Base-by-base conservation (phyloP, 2,888 invertebrate genomes). In the Orthonevra nobilis region DNA sequence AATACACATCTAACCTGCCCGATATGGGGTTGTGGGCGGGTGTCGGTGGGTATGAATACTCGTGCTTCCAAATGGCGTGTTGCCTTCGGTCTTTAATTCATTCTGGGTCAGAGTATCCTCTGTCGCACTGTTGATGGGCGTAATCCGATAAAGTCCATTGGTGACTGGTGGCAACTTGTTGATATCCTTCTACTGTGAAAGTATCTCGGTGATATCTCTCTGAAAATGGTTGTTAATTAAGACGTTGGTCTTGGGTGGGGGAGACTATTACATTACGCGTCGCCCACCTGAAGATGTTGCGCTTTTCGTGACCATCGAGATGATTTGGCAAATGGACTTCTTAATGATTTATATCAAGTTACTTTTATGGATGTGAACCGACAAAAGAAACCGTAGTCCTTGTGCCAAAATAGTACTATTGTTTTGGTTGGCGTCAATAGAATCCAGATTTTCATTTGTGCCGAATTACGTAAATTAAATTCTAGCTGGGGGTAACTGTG, bases 291-390 rank as follows among this genome's bases (percentile, higher is more conserved):
- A 36, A 28, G 38, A 46, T 26, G 26, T 28, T n/a, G n/a, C 20
- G 54, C 3, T 23, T 3, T 23, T 23, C 23, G 46, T 56, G 20
- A 56, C 46, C 46, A 36, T 38, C 20, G 48, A 38, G 12, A 28
- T 48, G 38, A 56, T 46, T 58, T 48, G 14, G 17, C 3, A 58
- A 64, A 46, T 64, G 56, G 56, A 20, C 40, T 44, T 58, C 17
- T 20, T 63, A 69, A 50, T 63, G 56, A 70, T 42, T 28, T 30
- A 28, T 75, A 75, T 75, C 17, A 14, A 23, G 48, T 75, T 69
- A 50, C 75, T 26, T 2, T 14, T 34, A 42, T 48, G n/a, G n/a
- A n/a, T n/a, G 28, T 32, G 17, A 56, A 23, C 7, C 15, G 26
- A 36, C 58, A 58, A 58, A 42, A 32, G 30, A 42, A 42, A 36